Evolutionary conservation across 2,113 vertebrate species (phyloP), one percentile per base, ranked within the genome.

Genomic region (Elanus axillaris): DNA sequence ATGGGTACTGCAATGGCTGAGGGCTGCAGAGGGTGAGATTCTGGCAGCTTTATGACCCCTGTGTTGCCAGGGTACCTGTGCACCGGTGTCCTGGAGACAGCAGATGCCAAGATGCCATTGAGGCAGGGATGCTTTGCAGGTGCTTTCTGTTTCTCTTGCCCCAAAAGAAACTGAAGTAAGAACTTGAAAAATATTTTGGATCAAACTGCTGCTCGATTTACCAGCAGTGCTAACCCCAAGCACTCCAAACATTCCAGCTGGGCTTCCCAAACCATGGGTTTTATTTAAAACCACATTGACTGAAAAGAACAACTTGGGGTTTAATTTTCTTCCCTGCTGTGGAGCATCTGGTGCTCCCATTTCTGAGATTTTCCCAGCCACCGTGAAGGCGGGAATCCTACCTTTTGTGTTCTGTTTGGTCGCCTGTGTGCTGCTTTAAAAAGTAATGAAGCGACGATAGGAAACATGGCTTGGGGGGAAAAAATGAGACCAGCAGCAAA

Each of bases 91-190:
- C 20, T 21, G 77, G 40, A 19, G 73, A 40, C 3, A 5, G 81
- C 50, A 36, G 55, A 42, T n/a, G 32, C 32, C 0, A 0, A 63
- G n/a, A 21, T 42, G 69, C 73, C 62, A n/a, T 22, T 0, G 2
- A 79, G 52, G 52, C 72, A 56, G 31, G 31, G 93, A 60, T 19
- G 34, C 43, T 91, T 34, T 53, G 36, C 27, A 43, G 43, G 62
- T 83, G 71, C 40, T 68, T 60, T 43, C 25, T 50, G 26, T 73
- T 88, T 56, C 29, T n/a, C 56, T 59, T 22, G 10, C 16, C 62
- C 26, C 42, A 15, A 36, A 73, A 76, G 25, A 87, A 90, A 91
- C 29, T 43, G 34, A 59, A 69, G 19, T n/a, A 60, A 85, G 76
- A 83, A 79, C 55, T 81, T 66, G 29, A 47, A 21, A 87, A 72